Evolutionary conservation across 2,797 vertebrate genomes (phyloP), one percentile per base, ranked within the genome.

Genomic region (Sciaenops ocellatus): DNA sequence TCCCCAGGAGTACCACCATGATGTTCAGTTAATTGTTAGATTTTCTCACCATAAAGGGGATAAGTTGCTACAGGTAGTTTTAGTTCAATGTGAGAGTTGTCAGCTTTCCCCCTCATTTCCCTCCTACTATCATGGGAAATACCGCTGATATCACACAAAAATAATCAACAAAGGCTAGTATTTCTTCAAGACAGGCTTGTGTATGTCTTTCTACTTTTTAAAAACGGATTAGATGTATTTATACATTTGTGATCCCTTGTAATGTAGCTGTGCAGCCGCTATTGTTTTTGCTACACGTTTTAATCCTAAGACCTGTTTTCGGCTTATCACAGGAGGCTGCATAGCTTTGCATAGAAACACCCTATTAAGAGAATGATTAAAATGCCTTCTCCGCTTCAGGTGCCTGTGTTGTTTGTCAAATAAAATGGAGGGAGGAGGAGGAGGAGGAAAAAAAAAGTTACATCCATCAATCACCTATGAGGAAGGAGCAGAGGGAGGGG

Each of bases 281-380:
- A 55, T 87, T 91, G 89, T 89, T 88, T 90, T 83, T 81, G 76
- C 10, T 42, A 81, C 76, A 82, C 73, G 57, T 88, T 92, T 87
- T 90, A 94, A 94, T 90, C 87, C 84, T 52, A 77, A 87, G 83
- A 72, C 74, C 83, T 76, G 78, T 93, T 93, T 92, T 94, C 38
- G 68, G 86, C 90, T 94, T 93, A 95, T 95, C 92, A 85, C 88
- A 85, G 80, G 81, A 89, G 75, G 79, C 93, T 85, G 93, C 91
- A 94, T 94, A 95, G 94, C 93, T 96, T 95, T 95, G 94, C 95
- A 95, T 95, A 94, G 92, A 95, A 95, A 93, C 91, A 93, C 86
- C 93, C 92, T 95, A 95, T 96, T 96, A 95, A 93, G 93, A 90
- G 89, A 93, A 95, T 95, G 95, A 96, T 96, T 95, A 96, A 95